Percentiles rank a stretch among this genome's conserved stretches.
Conservation (phyloP, 2,888 invertebrate genomes). For the Heteromyza rotundicornis region DNA sequence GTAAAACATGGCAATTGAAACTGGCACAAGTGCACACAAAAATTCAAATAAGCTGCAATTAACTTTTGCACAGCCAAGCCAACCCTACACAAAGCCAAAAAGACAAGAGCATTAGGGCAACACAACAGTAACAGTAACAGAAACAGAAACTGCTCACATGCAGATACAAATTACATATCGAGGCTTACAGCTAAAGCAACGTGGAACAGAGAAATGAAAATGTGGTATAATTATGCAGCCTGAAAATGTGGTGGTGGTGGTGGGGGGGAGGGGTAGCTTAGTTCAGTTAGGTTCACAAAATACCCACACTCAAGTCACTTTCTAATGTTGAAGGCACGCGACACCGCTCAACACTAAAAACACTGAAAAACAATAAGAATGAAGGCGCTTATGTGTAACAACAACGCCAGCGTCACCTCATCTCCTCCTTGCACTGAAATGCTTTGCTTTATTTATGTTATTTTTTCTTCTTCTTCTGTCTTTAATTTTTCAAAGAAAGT, state of each 20-base stretch:
- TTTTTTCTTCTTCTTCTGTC: background rate
- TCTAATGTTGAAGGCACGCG: background rate
- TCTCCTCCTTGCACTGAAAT: background rate
- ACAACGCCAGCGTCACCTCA: background rate
- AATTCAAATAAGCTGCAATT: background rate
- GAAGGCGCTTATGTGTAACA: background rate
- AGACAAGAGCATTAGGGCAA: too few relatives aligned
- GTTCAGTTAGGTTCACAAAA: background rate
- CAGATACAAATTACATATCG: background rate
- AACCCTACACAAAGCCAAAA: background rate
- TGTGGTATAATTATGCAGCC: background rate
- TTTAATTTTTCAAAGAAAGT: slow-evolving; percentile 16
- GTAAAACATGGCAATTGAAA: background rate
- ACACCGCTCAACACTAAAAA: background rate
- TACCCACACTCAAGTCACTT: background rate
- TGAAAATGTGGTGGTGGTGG: background rate
- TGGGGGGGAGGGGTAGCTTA: background rate
- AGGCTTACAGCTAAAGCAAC: background rate
- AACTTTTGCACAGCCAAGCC: background rate
- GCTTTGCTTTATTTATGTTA: background rate
- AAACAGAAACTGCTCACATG: background rate
- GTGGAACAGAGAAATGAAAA: background rate
- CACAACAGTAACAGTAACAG: too few relatives aligned
- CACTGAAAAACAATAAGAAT: background rate
- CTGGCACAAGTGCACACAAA: background rate